phyloP scores from a whole-genome alignment of 2,888 invertebrate genomes.

The Conus canariensis region DNA sequence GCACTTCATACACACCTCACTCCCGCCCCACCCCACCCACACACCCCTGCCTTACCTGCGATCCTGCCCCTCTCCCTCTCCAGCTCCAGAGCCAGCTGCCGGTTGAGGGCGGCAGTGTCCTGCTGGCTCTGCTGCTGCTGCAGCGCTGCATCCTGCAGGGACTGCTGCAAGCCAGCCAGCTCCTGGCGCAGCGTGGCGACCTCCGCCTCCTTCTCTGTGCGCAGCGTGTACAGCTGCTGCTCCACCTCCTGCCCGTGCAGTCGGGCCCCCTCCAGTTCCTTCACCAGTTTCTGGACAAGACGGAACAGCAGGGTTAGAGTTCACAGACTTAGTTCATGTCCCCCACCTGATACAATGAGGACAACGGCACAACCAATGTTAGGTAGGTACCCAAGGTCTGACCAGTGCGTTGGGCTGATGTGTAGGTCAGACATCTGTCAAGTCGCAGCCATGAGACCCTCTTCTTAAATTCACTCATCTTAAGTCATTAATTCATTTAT shows the following conservation, averaged over 20 bases:
- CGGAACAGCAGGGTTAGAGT: background rate
- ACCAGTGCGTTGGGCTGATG: too few relatives aligned
- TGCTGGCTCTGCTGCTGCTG: conserved; percentile 57
- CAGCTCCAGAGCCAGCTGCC: conserved; percentile 74
- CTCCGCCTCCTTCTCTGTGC: conserved; percentile 58
- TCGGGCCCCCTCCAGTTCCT: conserved; percentile 63
- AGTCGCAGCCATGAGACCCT: too few relatives aligned
- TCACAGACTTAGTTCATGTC: too few relatives aligned
- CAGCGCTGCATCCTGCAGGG: conserved; percentile 49
- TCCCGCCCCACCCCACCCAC: too few relatives aligned
- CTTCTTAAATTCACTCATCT: too few relatives aligned
- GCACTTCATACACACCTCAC: background rate
- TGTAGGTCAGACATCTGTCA: too few relatives aligned
- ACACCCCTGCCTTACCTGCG: conserved; percentile 62
- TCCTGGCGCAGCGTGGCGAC: conserved; percentile 62
- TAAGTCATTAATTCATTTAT: too few relatives aligned
- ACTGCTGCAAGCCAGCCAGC: conserved; percentile 53
- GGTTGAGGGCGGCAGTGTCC: conserved; percentile 64
- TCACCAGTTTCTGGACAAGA: conserved; percentile 60
- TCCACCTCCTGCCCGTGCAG: conserved; percentile 64
- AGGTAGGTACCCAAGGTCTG: too few relatives aligned
- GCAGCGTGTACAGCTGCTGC: conserved; percentile 58
- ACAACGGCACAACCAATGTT: too few relatives aligned
- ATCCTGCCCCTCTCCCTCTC: conserved; percentile 78
- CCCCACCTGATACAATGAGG: too few relatives aligned